Evolutionary conservation across 2,113 vertebrate species (phyloP), one percentile per base, ranked within the genome.

Genomic region (Antechinus stuartii): DNA sequence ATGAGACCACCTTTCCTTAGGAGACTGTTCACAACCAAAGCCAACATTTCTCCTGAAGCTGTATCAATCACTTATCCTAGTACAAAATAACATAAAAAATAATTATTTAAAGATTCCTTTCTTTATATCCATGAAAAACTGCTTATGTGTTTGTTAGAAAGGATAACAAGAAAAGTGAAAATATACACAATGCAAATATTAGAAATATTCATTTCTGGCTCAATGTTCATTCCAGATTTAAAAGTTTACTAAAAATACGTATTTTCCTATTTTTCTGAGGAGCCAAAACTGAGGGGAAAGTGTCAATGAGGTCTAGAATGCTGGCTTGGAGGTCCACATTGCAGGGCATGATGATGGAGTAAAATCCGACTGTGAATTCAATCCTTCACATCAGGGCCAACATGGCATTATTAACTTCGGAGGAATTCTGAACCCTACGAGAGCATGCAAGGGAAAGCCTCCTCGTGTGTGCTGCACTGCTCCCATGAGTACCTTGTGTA

Each of bases 211-310:
- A 92, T 91, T 94, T 76, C 90, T 90, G 96, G 94, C 96, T 90
- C 96, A 97, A 98, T 97, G 97, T 91, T 97, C 96, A 96, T 95
- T 97, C 92, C 96, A 95, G 92, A 96, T 98, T 97, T 97, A 97
- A 98, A 68, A 98, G 96, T 50, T 95, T 96, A 97, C 96, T 95
- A 97, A 97, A 98, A 96, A 26, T 50, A 35, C 97, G 98, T 94
- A 98, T 95, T 98, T 94, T 94, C 95, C 97, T 95, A 97, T 95
- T 90, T 96, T 97, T 97, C 97, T 98, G 95, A 96, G 95, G 95
- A 96, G 52, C 91, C 89, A 94, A 96, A 94, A 96, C 92, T 95
- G 52, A 0, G 92, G 19, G 68, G 68, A 97, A 98, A 97, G 97
- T 91, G 19, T 76, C 7, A 95, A 54, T 54, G 54, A 76, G 22